Percentiles rank a stretch among this genome's conserved stretches.
These are phyloP conservation scores for Eclectus roratus DNA, from an alignment of 2,113 vertebrate genomes.

Conservation along the genomic window DNA sequence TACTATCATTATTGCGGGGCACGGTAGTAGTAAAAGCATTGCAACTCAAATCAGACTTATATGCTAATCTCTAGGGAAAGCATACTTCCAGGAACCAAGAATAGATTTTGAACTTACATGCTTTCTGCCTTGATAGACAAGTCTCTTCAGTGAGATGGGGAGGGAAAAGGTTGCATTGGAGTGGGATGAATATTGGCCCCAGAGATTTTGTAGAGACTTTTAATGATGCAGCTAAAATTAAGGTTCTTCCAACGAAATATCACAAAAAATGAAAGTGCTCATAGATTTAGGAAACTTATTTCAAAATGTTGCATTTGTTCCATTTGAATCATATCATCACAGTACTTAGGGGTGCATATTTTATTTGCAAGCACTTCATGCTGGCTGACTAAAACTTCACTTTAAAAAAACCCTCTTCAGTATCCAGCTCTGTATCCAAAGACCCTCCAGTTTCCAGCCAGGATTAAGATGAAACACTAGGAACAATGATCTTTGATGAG, in stretches of 20 bases:
- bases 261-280: neutral
- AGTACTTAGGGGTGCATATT: neutral
- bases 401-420: neutral
- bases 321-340: neutral
- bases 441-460: neutral
- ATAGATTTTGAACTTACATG: neutral
- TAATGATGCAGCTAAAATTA: neutral
- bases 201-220: neutral
- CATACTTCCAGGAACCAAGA: neutral
- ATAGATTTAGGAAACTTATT: neutral
- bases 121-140: neutral
- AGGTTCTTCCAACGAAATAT: neutral
- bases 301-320: neutral
- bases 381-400: neutral
- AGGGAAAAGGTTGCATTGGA: neutral
- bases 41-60: neutral
- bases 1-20: neutral
- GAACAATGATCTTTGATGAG: constrained; percentile 28
- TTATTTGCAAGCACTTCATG: neutral
- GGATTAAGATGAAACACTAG: neutral
- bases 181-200: neutral
- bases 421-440: neutral
- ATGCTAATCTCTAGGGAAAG: neutral
- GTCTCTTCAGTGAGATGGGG: neutral
- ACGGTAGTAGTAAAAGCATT: neutral